Evolutionary conservation across 2,797 vertebrate genomes (phyloP).

Genomic region (Epinephelus coioides): DNA sequence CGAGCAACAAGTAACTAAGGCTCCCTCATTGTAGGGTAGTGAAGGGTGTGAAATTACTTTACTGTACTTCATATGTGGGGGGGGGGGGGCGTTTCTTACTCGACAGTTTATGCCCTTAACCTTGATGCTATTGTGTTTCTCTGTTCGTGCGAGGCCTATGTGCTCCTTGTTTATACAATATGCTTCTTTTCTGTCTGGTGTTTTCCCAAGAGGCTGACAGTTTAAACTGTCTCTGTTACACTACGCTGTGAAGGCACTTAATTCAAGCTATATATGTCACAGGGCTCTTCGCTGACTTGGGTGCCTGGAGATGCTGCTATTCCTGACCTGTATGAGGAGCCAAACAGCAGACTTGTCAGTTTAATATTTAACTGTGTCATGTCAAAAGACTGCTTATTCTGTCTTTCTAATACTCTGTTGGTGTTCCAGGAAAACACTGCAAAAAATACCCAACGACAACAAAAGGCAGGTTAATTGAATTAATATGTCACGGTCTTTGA

Average conservation of each 20-base stretch:
- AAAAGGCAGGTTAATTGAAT: neutral
- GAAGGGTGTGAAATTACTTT: neutral
- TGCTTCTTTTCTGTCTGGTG: neutral
- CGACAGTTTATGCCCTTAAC: neutral
- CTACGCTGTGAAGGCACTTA: slow-evolving; percentile 8
- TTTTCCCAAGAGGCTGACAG: slow-evolving; percentile 9
- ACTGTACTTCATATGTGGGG: neutral
- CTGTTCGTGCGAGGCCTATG: neutral
- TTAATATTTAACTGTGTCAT: slow-evolving; percentile 37
- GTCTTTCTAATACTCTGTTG: slow-evolving; percentile 10
- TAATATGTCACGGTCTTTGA: slow-evolving; percentile 18
- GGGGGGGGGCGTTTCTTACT: neutral
- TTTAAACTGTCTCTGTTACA: slow-evolving; percentile 18
- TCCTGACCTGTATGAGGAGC: slow-evolving; percentile 28
- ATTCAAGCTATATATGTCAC: slow-evolving; percentile 12
- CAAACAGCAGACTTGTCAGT: slow-evolving; percentile 27
- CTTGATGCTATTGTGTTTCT: slow-evolving; percentile 1
- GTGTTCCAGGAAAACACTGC: neutral
- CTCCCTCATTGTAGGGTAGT: neutral
- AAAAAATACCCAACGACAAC: neutral
- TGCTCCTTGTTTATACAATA: neutral
- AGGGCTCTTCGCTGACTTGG: slow-evolving; percentile 1
- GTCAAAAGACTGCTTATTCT: slow-evolving; percentile 15
- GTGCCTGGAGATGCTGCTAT: slow-evolving; percentile 30
- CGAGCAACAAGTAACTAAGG: slow-evolving; percentile 16